A percentile compares a stretch with the other conserved stretches of the same genome.
Evolutionary conservation across 2,113 vertebrate species (phyloP).

Genomic region (Accipiter cooperii): DNA sequence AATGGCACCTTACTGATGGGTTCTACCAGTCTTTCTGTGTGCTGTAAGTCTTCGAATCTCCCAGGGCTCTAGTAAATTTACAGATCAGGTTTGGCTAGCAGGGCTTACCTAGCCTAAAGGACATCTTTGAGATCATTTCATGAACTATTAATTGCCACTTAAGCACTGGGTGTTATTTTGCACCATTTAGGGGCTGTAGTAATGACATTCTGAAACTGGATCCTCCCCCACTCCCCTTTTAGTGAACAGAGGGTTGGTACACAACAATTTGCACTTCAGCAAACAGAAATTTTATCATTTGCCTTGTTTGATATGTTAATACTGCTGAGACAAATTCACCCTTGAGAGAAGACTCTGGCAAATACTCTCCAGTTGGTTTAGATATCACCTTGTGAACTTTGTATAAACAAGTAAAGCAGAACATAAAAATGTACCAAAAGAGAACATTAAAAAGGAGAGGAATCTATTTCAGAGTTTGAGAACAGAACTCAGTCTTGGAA

Average conservation of each 20-base stretch:
- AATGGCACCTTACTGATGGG: too few species aligned
- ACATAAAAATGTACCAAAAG: neutral
- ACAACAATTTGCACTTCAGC: neutral
- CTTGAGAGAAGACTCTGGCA: neutral
- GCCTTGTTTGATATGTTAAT: neutral
- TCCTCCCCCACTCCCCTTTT: neutral
- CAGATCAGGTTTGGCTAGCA: neutral
- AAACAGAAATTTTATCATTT: neutral
- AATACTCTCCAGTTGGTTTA: neutral
- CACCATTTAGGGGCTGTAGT: neutral
- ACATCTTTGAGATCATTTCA: neutral
- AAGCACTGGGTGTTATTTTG: neutral
- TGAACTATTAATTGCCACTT: neutral
- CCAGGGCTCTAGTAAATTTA: neutral
- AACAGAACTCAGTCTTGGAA: neutral
- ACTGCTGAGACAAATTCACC: neutral
- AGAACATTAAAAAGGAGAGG: neutral
- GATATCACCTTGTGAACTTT: neutral
- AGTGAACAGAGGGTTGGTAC: neutral
- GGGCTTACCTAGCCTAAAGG: neutral
- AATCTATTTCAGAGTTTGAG: neutral
- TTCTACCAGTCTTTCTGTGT: fast-evolving
- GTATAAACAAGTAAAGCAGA: neutral
- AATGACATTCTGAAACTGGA: neutral
- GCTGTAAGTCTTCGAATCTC: neutral